Conservation (phyloP, 2,113 vertebrate species). For the Chinchilla lanigera region DNA sequence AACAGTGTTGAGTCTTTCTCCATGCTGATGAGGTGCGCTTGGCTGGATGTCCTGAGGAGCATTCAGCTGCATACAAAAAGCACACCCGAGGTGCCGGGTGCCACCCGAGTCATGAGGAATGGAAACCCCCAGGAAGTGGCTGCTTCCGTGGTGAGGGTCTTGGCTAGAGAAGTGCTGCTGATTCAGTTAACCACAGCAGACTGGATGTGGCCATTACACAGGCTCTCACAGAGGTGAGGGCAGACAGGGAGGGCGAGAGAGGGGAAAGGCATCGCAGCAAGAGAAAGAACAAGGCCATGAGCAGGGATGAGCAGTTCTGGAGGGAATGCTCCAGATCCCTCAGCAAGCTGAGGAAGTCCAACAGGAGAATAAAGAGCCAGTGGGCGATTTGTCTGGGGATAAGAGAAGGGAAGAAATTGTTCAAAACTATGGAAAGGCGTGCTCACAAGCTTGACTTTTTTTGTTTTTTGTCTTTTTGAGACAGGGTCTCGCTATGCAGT, state of each 20-base stretch:
- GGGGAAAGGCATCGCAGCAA: neutral
- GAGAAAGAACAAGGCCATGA: neutral
- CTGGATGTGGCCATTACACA: rapidly evolving
- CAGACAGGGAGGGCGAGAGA: neutral
- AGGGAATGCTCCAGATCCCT: neutral
- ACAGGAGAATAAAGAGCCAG: neutral
- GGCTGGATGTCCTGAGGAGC: rapidly evolving
- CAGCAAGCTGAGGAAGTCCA: neutral
- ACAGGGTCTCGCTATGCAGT: too few relatives aligned
- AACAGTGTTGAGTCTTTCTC: too few relatives aligned
- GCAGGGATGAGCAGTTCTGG: neutral
- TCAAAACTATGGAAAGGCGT: neutral
- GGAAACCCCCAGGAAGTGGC: neutral
- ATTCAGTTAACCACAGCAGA: neutral
- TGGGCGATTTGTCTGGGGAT: neutral
- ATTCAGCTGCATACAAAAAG: neutral
- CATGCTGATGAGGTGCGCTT: rapidly evolving
- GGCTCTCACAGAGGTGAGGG: neutral
- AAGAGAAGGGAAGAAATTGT: neutral
- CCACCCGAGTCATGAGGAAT: neutral
- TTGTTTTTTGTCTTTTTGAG: too few relatives aligned
- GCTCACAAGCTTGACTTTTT: neutral
- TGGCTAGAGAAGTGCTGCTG: too few relatives aligned
- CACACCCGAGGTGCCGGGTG: too few relatives aligned
- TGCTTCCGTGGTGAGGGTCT: rapidly evolving